These are phyloP conservation scores for Glaucomys volans DNA, from an alignment of 2,113 vertebrate genomes.

Conservation along the genomic window DNA sequence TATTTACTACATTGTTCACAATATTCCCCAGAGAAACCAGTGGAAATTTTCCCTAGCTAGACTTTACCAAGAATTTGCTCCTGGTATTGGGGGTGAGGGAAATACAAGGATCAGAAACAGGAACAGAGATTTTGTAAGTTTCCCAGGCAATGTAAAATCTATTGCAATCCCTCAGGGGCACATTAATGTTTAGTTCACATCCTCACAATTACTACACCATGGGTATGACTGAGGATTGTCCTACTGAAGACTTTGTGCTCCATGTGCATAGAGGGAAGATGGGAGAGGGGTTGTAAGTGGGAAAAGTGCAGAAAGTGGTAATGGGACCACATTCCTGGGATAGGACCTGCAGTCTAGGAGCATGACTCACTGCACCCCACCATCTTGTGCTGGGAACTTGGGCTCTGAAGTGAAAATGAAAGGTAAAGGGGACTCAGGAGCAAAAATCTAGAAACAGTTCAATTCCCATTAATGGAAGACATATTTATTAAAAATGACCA, in stretches of 20 bases:
- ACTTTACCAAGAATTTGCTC: not conserved
- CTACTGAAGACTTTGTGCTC: not conserved
- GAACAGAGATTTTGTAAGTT: slow-evolving; percentile 12
- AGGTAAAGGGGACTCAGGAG: not conserved
- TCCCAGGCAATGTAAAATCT: slow-evolving; percentile 31
- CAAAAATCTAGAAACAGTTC: not conserved
- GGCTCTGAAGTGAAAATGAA: not conserved
- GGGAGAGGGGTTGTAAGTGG: not conserved
- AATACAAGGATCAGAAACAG: not conserved
- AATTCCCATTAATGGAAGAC: not conserved
- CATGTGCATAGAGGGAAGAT: not conserved
- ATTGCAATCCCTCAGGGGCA: not conserved
- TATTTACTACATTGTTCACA: slow-evolving; percentile 45
- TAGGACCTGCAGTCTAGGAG: not conserved
- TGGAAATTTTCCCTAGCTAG: not conserved
- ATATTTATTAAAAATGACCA: slow-evolving; percentile 34
- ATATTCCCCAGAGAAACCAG: not conserved
- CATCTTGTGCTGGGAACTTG: not conserved
- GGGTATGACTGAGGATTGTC: not conserved
- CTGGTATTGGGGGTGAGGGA: not conserved
- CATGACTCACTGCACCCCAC: not conserved
- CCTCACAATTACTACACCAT: not conserved
- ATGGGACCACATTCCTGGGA: rapidly evolving
- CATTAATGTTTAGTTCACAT: not conserved
- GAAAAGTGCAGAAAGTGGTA: not conserved